These are phyloP conservation scores for Chironex yamaguchii DNA, from an alignment of 30 jellyfish, hydroid and myxozoan species.

Conservation along the genomic window DNA sequence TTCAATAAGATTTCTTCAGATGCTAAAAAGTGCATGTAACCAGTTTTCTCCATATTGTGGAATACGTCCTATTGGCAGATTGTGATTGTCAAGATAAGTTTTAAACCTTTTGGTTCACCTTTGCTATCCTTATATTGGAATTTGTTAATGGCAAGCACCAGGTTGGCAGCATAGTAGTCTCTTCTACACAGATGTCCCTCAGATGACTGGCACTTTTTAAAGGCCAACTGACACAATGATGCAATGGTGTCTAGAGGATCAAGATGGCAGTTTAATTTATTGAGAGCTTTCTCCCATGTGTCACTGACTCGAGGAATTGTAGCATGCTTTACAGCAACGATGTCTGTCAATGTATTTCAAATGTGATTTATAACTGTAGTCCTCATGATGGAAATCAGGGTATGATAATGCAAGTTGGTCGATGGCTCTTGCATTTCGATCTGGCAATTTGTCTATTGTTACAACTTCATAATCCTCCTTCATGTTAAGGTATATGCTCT, in stretches of 20 bases:
- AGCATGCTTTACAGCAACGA: conserved; percentile 48
- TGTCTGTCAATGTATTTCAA: conserved; percentile 29
- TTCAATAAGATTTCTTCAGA: too few species aligned
- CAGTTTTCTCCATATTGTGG: conserved; percentile 26
- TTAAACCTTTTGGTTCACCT: conserved; percentile 61
- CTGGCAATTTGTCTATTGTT: conserved; percentile 30
- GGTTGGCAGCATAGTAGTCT: conserved; percentile 1
- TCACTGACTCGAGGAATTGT: conserved; percentile 18
- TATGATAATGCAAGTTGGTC: too few species aligned
- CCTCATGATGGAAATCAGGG: too few species aligned
- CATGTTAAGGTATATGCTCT: conserved; percentile 5
- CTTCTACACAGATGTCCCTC: conserved; percentile 6
- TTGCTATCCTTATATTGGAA: conserved; percentile 23
- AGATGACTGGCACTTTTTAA: too few species aligned
- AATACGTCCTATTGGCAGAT: conserved; percentile 8
- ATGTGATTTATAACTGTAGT: conserved; percentile 20
- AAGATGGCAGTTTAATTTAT: conserved; percentile 17
- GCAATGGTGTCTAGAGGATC: conserved; percentile 22
- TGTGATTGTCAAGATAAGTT: not conserved
- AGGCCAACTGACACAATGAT: too few species aligned
- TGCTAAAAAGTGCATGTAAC: too few species aligned
- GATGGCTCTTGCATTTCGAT: conserved; percentile 23
- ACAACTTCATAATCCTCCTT: not conserved
- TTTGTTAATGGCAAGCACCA: conserved; percentile 15
- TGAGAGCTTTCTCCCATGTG: conserved; percentile 46